Evolutionary conservation across 2,888 invertebrate species (phyloP).

Genomic region (Eupelmus urozonus): DNA sequence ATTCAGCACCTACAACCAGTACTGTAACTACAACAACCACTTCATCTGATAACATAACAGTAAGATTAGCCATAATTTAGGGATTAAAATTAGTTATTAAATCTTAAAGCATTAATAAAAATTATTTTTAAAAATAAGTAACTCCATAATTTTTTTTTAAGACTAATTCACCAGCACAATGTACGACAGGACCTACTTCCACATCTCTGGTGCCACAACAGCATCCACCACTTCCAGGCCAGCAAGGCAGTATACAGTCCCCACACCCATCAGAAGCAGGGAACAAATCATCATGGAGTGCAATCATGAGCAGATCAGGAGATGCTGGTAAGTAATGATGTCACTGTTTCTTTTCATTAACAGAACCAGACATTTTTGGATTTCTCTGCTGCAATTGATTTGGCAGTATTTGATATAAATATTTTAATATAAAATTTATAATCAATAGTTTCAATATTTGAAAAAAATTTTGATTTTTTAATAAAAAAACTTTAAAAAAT

Average conservation of each 20-base stretch:
- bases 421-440: no score
- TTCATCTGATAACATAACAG: conserved; percentile 72
- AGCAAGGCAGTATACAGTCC: conserved; percentile 71
- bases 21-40: conserved; percentile 72
- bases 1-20: conserved; percentile 77
- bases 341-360: conserved; percentile 32
- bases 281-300: conserved; percentile 77
- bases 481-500: no score
- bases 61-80: conserved; percentile 57
- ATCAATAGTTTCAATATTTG: no score
- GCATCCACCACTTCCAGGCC: conserved; percentile 73
- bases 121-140: conserved; percentile 1
- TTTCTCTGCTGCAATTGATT: conserved; percentile 41
- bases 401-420: conserved; percentile 26
- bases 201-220: conserved; percentile 69
- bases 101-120: not conserved
- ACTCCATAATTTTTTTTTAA: conserved; percentile 49
- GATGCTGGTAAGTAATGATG: conserved; percentile 69
- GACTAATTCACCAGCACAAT: conserved; percentile 75
- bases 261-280: conserved; percentile 72
- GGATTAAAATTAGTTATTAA: not conserved
- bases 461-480: no score
- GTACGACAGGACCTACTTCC: conserved; percentile 70
- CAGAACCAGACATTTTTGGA: conserved; percentile 30
- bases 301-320: conserved; percentile 77